Evolutionary conservation across 2,797 vertebrate genomes (phyloP).

Genomic region (Urocyon cinereoargenteus): DNA sequence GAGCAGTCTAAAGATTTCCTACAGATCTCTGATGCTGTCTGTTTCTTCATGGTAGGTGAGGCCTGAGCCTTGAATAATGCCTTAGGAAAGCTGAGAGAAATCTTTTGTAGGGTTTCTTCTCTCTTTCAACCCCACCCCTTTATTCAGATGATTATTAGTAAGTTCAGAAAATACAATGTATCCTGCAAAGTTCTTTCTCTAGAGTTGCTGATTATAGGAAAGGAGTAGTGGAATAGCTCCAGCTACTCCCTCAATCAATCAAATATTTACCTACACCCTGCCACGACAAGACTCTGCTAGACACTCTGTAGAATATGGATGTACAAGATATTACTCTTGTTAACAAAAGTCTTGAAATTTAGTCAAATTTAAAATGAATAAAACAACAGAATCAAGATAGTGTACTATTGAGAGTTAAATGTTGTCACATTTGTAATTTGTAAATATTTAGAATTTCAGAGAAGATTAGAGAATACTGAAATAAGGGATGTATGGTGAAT

Average conservation of each 20-base stretch:
- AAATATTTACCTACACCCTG: background rate
- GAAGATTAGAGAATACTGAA: conserved; percentile 12
- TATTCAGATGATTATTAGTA: conserved; percentile 58
- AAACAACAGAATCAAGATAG: background rate
- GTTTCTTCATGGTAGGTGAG: conserved; percentile 79
- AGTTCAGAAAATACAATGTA: conserved; percentile 42
- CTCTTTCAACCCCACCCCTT: background rate
- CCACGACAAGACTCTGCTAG: background rate
- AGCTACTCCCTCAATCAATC: background rate
- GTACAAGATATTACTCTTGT: background rate
- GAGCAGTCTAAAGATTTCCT: conserved; percentile 83
- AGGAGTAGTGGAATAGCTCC: background rate
- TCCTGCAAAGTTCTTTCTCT: conserved; percentile 40
- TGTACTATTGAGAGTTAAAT: conserved; percentile 31
- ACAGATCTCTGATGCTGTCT: conserved; percentile 82
- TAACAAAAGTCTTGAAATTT: background rate
- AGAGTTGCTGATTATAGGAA: conserved; percentile 14
- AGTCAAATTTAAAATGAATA: conserved; percentile 34
- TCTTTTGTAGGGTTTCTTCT: conserved; percentile 4
- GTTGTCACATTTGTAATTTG: conserved; percentile 31
- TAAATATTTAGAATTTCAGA: conserved; percentile 54
- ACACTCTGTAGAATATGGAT: background rate
- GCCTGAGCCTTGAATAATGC: background rate
- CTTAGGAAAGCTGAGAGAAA: conserved; percentile 37
- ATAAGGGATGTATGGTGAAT: background rate